phyloP scores from a whole-genome alignment of 2,888 invertebrate species.

The Tachina grossa region DNA sequence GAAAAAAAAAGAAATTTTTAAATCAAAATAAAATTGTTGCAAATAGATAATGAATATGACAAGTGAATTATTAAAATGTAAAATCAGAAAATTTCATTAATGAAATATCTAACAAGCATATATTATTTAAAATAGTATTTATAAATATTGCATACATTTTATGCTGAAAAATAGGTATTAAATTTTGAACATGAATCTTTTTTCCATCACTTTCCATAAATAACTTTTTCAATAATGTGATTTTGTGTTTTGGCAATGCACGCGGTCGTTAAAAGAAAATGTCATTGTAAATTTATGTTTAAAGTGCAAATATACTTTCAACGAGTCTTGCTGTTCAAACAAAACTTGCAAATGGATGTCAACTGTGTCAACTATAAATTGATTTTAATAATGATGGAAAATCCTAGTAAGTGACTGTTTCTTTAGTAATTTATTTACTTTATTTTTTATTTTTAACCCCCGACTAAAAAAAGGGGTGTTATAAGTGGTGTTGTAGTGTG shows the following conservation, averaged over 20 bases:
- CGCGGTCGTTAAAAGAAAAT: neutral
- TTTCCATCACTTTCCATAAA: conserved; percentile 2
- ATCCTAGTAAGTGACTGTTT: conserved; percentile 17
- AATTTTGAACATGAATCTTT: neutral
- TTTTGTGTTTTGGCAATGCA: neutral
- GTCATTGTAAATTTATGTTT: conserved; percentile 15
- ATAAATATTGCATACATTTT: too few relatives aligned
- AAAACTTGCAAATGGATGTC: conserved; percentile 23
- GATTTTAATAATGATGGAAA: conserved; percentile 10
- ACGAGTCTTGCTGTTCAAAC: conserved; percentile 4
- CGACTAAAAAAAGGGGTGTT: too few relatives aligned
- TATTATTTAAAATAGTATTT: too few relatives aligned
- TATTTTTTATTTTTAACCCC: too few relatives aligned
- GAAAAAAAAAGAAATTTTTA: neutral
- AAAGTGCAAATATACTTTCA: conserved; percentile 21
- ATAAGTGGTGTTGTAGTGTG: too few relatives aligned
- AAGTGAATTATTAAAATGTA: neutral
- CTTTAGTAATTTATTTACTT: too few relatives aligned
- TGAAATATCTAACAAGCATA: too few relatives aligned
- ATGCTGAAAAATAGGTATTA: neutral
- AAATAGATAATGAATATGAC: neutral
- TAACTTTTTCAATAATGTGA: neutral
- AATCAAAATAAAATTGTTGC: neutral
- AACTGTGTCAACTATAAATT: conserved; percentile 17
- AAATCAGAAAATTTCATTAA: too few relatives aligned